Conservation (phyloP, 1,140 invertebrate species). For the Brachionus calyciflorus region DNA sequence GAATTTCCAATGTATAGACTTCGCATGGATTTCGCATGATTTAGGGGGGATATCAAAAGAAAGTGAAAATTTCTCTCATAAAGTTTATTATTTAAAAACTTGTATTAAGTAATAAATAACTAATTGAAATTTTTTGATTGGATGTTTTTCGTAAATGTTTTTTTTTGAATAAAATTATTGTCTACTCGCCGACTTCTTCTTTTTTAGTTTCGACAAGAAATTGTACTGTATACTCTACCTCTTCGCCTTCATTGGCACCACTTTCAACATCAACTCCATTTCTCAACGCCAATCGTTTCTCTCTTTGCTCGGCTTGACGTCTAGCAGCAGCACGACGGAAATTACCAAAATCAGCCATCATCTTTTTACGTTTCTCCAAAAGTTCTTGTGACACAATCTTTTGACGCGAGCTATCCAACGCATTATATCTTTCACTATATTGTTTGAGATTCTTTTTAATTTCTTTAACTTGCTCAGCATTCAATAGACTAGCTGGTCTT, state of each 20-base stretch:
- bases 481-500: slow-evolving; percentile 78
- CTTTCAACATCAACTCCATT: slow-evolving; percentile 24
- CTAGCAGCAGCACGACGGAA: neutral
- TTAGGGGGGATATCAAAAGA: too few relatives aligned
- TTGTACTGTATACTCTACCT: slow-evolving; percentile 44
- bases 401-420: neutral
- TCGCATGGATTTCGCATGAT: too few relatives aligned
- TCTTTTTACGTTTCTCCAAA: slow-evolving; percentile 27
- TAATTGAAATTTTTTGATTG: neutral
- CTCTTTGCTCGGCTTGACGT: slow-evolving; percentile 5
- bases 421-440: slow-evolving; percentile 38
- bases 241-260: neutral
- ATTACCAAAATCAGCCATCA: slow-evolving; percentile 26
- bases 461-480: slow-evolving; percentile 64
- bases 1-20: too few relatives aligned
- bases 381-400: slow-evolving; percentile 11
- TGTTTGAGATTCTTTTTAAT: slow-evolving; percentile 32
- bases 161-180: neutral
- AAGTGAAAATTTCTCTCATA: too few relatives aligned
- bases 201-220: slow-evolving; percentile 43
- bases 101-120: neutral
- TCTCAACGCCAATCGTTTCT: slow-evolving; percentile 18
- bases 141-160: neutral
- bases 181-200: slow-evolving; percentile 38
- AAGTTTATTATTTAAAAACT: too few relatives aligned